Evolutionary conservation across 2,113 vertebrate genomes (phyloP).

Genomic region (Pandion haliaetus): DNA sequence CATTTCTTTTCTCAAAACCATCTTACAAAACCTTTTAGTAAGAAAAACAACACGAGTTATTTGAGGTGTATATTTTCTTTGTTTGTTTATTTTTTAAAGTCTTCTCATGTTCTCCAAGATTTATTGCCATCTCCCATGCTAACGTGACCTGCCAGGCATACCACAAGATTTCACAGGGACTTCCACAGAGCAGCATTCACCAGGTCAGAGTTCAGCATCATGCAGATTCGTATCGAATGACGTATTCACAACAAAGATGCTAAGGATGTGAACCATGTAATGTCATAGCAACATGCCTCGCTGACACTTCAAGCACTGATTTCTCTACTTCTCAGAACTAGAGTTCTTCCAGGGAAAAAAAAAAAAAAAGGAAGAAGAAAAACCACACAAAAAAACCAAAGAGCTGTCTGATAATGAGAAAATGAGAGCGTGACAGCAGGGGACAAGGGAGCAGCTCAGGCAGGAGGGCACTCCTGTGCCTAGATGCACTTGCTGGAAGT

Average conservation of each 20-base stretch:
- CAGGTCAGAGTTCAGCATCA: slow-evolving; percentile 28
- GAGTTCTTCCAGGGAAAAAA: neutral
- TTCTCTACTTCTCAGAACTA: neutral
- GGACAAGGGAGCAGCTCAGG: neutral
- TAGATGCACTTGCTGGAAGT: neutral
- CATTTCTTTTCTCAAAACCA: neutral
- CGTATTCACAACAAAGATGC: neutral
- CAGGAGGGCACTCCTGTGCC: neutral
- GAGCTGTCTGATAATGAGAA: neutral
- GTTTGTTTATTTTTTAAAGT: neutral
- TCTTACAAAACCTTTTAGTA: neutral
- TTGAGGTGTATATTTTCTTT: neutral
- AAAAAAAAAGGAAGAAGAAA: neutral
- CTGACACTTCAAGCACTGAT: neutral
- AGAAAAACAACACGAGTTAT: neutral
- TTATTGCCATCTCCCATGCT: neutral
- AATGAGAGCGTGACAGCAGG: neutral
- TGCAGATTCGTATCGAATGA: neutral
- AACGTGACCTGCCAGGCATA: neutral
- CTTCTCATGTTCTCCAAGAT: neutral
- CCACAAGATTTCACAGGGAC: slow-evolving; percentile 1
- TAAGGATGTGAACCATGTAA: neutral
- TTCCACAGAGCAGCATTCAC: neutral
- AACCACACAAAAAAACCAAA: neutral
- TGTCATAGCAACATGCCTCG: neutral